Conservation (phyloP, 53 echinoderm and acorn worm species). For the Paracentrotus lividus region DNA sequence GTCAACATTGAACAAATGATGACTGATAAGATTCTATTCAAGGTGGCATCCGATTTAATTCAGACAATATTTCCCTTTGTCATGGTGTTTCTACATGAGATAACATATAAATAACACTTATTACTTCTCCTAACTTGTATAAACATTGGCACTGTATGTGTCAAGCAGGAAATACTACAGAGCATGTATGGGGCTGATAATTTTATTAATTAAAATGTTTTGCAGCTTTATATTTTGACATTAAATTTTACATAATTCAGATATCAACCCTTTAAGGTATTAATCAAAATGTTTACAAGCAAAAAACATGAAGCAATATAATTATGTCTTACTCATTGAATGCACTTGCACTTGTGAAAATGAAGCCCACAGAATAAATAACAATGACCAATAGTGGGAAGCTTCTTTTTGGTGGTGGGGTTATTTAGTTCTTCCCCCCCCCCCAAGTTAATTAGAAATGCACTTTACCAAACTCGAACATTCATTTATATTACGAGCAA, state of each 20-base stretch:
- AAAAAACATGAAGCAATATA: background rate
- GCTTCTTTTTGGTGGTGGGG: no score
- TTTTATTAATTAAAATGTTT: background rate
- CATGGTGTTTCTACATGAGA: constrained; percentile 20
- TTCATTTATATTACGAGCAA: no score
- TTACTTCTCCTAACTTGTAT: background rate
- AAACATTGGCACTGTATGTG: background rate
- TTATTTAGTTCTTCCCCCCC: no score
- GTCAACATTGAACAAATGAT: constrained; percentile 1
- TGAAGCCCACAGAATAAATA: no score
- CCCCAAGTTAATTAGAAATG: no score
- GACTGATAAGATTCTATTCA: constrained; percentile 38
- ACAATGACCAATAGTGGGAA: no score
- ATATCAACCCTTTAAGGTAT: background rate
- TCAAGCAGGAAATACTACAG: background rate
- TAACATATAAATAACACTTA: background rate
- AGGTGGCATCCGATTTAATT: background rate
- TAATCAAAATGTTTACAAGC: background rate
- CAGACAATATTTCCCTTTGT: background rate
- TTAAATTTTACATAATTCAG: background rate
- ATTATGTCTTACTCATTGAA: background rate
- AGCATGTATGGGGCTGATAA: no score
- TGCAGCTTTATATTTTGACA: background rate
- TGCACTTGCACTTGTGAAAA: background rate
- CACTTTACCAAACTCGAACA: no score